Conservation (phyloP, 2,113 vertebrate species). For the Sceloporus tristichus region DNA sequence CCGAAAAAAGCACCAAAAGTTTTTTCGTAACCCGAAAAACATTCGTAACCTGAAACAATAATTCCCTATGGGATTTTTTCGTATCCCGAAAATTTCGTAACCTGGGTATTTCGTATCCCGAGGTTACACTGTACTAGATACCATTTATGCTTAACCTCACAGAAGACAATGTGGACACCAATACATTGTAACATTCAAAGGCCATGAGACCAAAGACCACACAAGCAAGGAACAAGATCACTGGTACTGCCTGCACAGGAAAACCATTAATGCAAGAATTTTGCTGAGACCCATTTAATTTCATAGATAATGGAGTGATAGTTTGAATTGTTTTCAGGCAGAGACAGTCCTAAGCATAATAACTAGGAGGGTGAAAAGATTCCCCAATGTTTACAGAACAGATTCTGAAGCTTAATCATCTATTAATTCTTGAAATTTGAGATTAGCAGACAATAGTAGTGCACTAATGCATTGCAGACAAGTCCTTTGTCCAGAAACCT, state of each 20-base stretch:
- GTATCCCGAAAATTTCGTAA: too few relatives aligned
- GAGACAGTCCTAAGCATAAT: neutral
- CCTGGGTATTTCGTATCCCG: too few relatives aligned
- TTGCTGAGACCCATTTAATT: neutral
- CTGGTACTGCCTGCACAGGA: neutral
- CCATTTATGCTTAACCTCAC: neutral
- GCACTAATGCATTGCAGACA: neutral
- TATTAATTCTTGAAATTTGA: neutral
- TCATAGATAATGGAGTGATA: neutral
- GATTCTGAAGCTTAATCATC: neutral
- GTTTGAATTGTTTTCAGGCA: neutral
- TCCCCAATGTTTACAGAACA: neutral
- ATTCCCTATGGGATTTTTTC: too few relatives aligned
- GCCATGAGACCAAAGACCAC: neutral
- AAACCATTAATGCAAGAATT: neutral
- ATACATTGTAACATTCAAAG: neutral
- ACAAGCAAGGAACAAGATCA: slow-evolving; percentile 5
- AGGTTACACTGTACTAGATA: too few relatives aligned
- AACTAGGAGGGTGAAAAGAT: neutral
- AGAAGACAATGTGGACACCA: neutral
- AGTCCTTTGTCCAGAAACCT: neutral
- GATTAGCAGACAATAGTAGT: neutral
- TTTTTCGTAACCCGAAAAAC: too few relatives aligned
- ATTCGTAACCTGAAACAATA: too few relatives aligned
- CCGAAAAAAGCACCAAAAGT: too few relatives aligned